Conservation (phyloP, 2,888 invertebrate species). For the Cephus rjabovi region DNA sequence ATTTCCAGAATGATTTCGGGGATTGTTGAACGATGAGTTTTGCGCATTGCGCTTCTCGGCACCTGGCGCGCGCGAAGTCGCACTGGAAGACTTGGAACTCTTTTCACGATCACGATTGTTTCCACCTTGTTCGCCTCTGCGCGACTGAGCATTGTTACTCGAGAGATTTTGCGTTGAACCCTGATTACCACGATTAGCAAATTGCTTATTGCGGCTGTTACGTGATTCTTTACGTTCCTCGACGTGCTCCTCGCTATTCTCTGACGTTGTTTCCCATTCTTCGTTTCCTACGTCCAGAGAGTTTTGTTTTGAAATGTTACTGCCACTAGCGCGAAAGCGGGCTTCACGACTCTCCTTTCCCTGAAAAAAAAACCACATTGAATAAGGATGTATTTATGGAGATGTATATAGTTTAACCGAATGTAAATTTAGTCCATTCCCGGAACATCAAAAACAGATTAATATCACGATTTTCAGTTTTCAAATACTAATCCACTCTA, state of each 20-base stretch:
- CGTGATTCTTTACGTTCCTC: conserved; percentile 62
- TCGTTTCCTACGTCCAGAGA: conserved; percentile 71
- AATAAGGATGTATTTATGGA: background rate
- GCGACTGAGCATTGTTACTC: conserved; percentile 38
- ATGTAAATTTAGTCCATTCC: background rate
- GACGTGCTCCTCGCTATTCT: conserved; percentile 76
- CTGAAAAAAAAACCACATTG: conserved; percentile 27
- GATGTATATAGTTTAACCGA: background rate
- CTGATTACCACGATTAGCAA: conserved; percentile 45
- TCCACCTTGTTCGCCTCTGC: conserved; percentile 44
- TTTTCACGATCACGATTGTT: conserved; percentile 53
- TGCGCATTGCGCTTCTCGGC: conserved; percentile 58
- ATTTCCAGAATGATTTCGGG: conserved; percentile 58
- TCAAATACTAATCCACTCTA: too few relatives aligned
- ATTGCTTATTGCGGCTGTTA: conserved; percentile 53
- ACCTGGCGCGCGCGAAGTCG: conserved; percentile 54
- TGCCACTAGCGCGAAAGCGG: conserved; percentile 48
- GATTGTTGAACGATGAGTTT: conserved; percentile 46
- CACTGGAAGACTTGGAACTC: conserved; percentile 46
- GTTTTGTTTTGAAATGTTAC: conserved; percentile 53
- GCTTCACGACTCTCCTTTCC: conserved; percentile 59
- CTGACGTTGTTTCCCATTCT: conserved; percentile 86
- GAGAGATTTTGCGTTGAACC: conserved; percentile 33
- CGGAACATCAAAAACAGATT: too few relatives aligned
- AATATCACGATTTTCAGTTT: too few relatives aligned